phyloP scores from a whole-genome alignment of 2,888 invertebrate species.

The Heliconius ismenius region DNA sequence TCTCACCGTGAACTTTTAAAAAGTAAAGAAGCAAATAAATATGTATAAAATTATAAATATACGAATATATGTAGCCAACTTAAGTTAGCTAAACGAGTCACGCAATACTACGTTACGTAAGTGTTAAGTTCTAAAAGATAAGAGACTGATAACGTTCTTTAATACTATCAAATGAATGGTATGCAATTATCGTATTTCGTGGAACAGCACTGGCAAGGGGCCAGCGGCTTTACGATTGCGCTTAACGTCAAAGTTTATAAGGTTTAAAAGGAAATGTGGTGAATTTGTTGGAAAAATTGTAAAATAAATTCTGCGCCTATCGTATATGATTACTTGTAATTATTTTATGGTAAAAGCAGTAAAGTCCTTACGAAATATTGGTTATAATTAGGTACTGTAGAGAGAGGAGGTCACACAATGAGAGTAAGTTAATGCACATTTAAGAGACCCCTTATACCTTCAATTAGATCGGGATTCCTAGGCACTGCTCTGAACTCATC shows the following conservation, averaged over 20 bases:
- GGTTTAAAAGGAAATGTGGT: slow-evolving; percentile 22
- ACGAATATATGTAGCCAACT: background rate
- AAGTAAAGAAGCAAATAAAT: background rate
- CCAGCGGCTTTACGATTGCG: slow-evolving; percentile 36
- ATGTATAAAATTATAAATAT: background rate
- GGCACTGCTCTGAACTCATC: no score
- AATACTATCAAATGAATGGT: slow-evolving; percentile 34
- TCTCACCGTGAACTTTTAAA: background rate
- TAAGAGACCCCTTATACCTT: no score
- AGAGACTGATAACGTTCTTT: slow-evolving; percentile 33
- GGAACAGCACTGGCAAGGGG: slow-evolving; percentile 26
- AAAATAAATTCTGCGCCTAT: background rate
- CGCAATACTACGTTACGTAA: background rate
- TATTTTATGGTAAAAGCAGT: background rate
- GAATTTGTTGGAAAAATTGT: slow-evolving; percentile 1
- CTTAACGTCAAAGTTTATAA: slow-evolving; percentile 31
- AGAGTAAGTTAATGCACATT: no score
- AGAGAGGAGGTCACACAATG: no score
- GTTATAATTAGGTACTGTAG: no score
- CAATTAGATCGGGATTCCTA: no score
- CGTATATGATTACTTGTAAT: background rate
- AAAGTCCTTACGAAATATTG: no score
- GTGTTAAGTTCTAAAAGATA: background rate
- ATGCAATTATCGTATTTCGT: slow-evolving; percentile 36
- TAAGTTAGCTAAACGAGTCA: background rate